A percentile compares a stretch with the other conserved stretches of the same genome.
phyloP scores from a whole-genome alignment of 2,113 vertebrate species.

The Hippolais icterina region DNA sequence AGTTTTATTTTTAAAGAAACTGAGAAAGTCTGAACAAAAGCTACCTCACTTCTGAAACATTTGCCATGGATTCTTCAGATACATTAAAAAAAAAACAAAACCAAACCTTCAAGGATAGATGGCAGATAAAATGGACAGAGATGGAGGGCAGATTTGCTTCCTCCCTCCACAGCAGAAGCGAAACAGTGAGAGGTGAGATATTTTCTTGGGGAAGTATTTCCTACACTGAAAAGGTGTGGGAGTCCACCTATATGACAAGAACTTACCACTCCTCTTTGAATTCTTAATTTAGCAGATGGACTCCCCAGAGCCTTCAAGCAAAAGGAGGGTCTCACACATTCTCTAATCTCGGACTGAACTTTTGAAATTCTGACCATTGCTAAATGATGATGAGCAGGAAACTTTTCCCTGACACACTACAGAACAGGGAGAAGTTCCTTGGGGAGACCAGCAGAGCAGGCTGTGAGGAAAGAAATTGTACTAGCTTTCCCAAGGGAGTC shows the following conservation, averaged over 20 bases:
- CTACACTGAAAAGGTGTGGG: background rate
- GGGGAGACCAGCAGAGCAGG: background rate
- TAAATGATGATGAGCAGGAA: background rate
- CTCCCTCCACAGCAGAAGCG: background rate
- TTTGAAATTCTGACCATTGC: background rate
- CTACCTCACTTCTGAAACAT: background rate
- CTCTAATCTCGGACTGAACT: background rate
- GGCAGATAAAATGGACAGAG: background rate
- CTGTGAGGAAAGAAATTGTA: background rate
- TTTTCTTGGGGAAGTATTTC: background rate
- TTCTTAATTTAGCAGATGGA: background rate
- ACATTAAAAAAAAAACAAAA: rapidly evolving
- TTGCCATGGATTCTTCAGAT: background rate
- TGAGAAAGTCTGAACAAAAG: background rate
- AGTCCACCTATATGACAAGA: background rate
- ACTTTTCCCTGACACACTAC: rapidly evolving
- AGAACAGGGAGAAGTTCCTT: background rate
- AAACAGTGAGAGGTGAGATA: background rate
- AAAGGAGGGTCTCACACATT: background rate
- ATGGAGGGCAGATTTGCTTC: background rate
- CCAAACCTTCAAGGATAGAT: background rate
- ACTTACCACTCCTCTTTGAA: background rate
- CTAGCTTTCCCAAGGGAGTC: background rate
- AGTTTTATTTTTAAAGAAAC: background rate
- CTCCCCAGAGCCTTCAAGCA: background rate